Evolutionary conservation across 2,888 invertebrate species (phyloP), one percentile per base, ranked within the genome.

Genomic region (Rotaria sp.): DNA sequence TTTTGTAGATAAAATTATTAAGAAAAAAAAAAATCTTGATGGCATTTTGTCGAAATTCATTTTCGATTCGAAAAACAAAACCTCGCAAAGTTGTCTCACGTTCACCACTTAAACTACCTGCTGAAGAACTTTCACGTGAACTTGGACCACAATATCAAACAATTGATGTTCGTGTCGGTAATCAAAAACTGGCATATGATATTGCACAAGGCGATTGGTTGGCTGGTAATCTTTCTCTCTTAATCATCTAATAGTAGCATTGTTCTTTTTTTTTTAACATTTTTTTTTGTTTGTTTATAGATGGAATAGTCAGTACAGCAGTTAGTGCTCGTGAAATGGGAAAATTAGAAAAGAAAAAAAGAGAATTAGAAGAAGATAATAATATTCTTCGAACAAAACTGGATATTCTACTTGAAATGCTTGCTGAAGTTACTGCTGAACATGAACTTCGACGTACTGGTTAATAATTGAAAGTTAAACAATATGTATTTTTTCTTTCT

Each of bases 21-120:
- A 45, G 13, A 15, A 50, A 50, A 50, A 50, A 50, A 0, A 50
- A 50, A 45, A 8, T 1, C 10, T 15, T 3, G 3, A 80, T 80
- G 80, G 26, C 80, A 45, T 80, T 45, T 45, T 13, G 45, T 45
- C 41, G 45, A 26, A 45, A 45, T 80, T 45, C 80, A 26, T 80
- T 80, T 80, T 80, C 80, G 1, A 80, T 80, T 80, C 80, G 80
- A 80, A 80, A 80, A 80, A 80, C 80, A 24, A 80, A 80, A 80
- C 80, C 80, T 3, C 41, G 80, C 15, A 45, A 45, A 80, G 41
- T 11, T 41, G 45, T 80, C 8, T 80, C 80, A 15, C 80, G 80
- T 45, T 80, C 80, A 45, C 80, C 80, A 45, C 26, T 80, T 24
- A 80, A 80, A 80, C 11, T 80, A 45, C 80, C 80, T n/a, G 41